Conservation (phyloP, 1,140 invertebrate species). For the Drosophila sproati region DNA sequence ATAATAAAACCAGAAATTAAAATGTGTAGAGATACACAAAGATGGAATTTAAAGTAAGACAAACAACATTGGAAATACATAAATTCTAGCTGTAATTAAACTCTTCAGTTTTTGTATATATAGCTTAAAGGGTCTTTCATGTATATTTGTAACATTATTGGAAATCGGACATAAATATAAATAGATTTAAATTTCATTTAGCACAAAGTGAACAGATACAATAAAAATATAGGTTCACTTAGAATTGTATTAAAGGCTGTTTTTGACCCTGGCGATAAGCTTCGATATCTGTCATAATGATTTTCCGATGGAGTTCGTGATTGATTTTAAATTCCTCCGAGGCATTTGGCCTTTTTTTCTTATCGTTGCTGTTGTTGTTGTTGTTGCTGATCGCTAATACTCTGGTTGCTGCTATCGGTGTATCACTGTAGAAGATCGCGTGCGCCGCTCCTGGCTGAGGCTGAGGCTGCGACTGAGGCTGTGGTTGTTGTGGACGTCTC, state of each 20-base stretch:
- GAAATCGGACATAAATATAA: conserved; percentile 33
- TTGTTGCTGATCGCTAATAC: conserved; percentile 48
- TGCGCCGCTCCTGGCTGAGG: background rate
- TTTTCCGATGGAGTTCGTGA: conserved; percentile 63
- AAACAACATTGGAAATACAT: too few relatives aligned
- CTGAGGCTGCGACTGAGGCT: too few relatives aligned
- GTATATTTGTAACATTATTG: background rate
- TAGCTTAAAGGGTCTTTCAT: conserved; percentile 15
- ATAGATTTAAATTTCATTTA: conserved; percentile 41
- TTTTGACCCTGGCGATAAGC: conserved; percentile 51
- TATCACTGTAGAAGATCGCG: conserved; percentile 48
- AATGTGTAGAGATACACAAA: too few relatives aligned
- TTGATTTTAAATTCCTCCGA: conserved; percentile 50
- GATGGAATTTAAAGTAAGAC: too few relatives aligned
- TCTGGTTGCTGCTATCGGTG: conserved; percentile 5
- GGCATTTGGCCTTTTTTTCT: background rate
- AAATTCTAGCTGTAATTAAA: background rate
- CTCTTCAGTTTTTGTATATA: background rate
- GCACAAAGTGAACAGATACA: conserved; percentile 44
- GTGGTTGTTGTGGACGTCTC: conserved; percentile 4
- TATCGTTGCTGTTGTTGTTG: conserved; percentile 37
- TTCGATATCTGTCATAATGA: conserved; percentile 66
- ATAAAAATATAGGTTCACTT: conserved; percentile 21
- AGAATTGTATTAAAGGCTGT: conserved; percentile 72
- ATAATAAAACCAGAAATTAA: too few relatives aligned